A percentile compares a stretch with the other conserved stretches of the same genome.
Conservation (phyloP, 2,113 vertebrate genomes). For the Heterocephalus glaber region DNA sequence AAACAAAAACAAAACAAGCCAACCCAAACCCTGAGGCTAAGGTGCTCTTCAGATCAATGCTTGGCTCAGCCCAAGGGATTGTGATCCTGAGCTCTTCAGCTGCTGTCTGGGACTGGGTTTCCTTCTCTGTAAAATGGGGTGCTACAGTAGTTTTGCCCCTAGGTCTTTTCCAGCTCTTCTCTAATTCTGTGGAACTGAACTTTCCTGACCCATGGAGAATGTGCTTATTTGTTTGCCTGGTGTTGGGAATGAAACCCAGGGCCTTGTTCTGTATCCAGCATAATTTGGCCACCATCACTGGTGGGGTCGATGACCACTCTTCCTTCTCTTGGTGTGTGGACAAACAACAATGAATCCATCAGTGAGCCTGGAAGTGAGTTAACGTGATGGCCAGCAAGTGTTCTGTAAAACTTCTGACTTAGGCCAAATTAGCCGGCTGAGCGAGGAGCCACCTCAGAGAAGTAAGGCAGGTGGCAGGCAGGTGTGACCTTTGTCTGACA, state of each 20-base stretch:
- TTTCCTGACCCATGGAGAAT: neutral
- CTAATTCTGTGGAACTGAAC: neutral
- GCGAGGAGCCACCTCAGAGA: neutral
- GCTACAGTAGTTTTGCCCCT: neutral
- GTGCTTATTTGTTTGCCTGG: no score
- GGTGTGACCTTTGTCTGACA: neutral
- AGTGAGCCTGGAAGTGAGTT: accelerated
- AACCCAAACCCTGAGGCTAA: neutral
- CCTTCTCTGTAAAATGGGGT: no score
- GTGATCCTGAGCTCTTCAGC: neutral
- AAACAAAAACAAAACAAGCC: neutral
- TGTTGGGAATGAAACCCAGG: no score
- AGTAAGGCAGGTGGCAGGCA: neutral
- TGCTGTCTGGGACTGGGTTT: neutral
- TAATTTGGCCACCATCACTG: neutral
- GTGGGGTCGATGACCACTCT: neutral
- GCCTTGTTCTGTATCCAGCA: neutral
- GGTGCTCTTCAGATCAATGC: neutral
- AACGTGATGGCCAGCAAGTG: neutral
- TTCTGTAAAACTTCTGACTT: constrained; percentile 25
- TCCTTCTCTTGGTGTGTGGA: no score
- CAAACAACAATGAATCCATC: neutral
- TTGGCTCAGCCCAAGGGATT: neutral
- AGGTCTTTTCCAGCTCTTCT: neutral
- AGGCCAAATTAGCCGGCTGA: neutral